Evolutionary conservation across 2,888 invertebrate genomes (phyloP).

Genomic region (Lycocerus yunnanus): DNA sequence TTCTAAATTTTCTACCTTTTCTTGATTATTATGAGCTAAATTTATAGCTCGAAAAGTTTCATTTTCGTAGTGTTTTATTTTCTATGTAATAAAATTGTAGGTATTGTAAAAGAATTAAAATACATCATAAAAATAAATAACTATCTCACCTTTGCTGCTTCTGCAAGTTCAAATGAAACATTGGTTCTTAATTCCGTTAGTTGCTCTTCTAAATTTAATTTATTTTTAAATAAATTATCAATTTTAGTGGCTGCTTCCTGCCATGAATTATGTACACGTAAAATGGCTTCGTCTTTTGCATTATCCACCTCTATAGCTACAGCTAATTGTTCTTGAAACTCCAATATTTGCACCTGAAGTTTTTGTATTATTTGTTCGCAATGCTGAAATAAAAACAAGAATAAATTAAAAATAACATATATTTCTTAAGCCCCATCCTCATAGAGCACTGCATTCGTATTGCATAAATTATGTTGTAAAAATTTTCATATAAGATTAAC

Average conservation of each 20-base stretch:
- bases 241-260: conserved; percentile 55
- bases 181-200: conserved; percentile 37
- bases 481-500: no score
- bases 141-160: conserved; percentile 46
- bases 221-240: conserved; percentile 47
- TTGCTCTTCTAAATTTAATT: conserved; percentile 44
- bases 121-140: no score
- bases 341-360: conserved; percentile 72
- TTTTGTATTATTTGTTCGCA: conserved; percentile 78
- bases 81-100: conserved; percentile 36
- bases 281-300: conserved; percentile 72
- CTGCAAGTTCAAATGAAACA: conserved; percentile 41
- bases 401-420: conserved; percentile 1
- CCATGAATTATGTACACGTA: conserved; percentile 68
- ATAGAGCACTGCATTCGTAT: no score
- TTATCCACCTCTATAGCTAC: conserved; percentile 79
- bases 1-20: conserved; percentile 64
- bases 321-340: conserved; percentile 78
- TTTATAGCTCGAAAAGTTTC: conserved; percentile 75
- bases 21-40: conserved; percentile 69
- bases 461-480: no score
- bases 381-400: conserved; percentile 63
- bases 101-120: conserved; percentile 15
- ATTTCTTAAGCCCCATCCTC: background rate
- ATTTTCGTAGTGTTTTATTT: conserved; percentile 67